phyloP scores from a whole-genome alignment of 2,888 invertebrate genomes.

The Apodemia hepburni region DNA sequence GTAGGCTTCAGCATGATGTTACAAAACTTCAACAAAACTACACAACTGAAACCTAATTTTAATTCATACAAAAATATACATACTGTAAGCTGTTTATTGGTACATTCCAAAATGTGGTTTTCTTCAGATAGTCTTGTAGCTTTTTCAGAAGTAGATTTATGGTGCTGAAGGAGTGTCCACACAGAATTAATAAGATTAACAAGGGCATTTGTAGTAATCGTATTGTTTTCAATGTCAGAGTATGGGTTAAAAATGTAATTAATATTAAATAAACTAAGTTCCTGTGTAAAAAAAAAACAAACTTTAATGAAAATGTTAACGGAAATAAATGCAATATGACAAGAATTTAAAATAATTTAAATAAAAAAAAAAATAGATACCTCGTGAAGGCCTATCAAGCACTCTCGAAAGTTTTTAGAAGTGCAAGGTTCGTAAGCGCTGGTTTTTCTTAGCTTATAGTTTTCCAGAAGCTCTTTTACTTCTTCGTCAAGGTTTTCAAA shows the following conservation, averaged over 20 bases:
- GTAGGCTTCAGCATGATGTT: no score
- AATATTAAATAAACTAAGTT: constrained; percentile 58
- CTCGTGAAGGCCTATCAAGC: constrained; percentile 64
- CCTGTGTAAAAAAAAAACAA: constrained; percentile 41
- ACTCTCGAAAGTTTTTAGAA: constrained; percentile 56
- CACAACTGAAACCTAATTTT: not conserved
- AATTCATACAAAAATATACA: constrained; percentile 29
- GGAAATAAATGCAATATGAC: not conserved
- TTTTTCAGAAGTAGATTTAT: constrained; percentile 55
- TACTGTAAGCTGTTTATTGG: constrained; percentile 64
- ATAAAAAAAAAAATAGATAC: constrained; percentile 35
- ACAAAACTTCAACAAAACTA: not conserved
- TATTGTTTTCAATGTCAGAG: constrained; percentile 47
- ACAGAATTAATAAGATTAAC: constrained; percentile 61
- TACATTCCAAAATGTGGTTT: constrained; percentile 58
- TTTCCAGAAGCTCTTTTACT: constrained; percentile 63
- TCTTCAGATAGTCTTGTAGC: constrained; percentile 51
- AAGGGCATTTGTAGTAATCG: constrained; percentile 48
- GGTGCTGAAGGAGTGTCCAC: constrained; percentile 57
- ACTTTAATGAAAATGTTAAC: not conserved
- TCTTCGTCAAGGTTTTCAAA: constrained; percentile 61
- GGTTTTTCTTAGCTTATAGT: constrained; percentile 64
- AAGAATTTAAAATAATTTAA: not conserved
- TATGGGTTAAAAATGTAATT: constrained; percentile 65
- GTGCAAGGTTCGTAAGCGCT: constrained; percentile 67